Percentiles rank a stretch among this genome's conserved stretches.
Conservation (phyloP, 2,888 invertebrate genomes). For the Nomada fucata region DNA sequence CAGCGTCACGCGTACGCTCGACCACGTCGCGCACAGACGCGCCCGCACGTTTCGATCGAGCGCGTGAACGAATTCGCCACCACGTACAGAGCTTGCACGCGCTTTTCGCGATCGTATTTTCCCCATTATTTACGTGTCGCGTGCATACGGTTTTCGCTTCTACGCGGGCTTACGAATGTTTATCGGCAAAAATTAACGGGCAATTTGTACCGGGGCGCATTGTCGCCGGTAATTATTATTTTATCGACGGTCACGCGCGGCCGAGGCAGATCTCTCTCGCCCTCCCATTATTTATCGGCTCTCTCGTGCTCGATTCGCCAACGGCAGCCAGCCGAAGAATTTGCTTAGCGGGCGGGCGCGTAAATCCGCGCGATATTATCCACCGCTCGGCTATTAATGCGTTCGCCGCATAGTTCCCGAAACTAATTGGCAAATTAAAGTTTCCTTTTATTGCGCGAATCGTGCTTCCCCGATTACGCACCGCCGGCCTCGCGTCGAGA, state of each 20-base stretch:
- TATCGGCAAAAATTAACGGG: constrained; percentile 83
- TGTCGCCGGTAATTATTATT: constrained; percentile 81
- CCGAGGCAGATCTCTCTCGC: constrained; percentile 60
- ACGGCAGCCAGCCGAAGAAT: constrained; percentile 41
- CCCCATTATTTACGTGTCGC: constrained; percentile 76
- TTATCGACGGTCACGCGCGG: constrained; percentile 76
- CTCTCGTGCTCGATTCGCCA: constrained; percentile 53
- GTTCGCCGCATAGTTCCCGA: constrained; percentile 36
- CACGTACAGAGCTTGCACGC: constrained; percentile 39
- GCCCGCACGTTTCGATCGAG: background rate
- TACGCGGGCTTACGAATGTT: constrained; percentile 78
- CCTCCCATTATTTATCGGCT: constrained; percentile 70
- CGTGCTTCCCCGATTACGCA: background rate
- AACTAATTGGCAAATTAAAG: constrained; percentile 31
- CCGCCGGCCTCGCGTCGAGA: background rate
- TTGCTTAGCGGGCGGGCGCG: constrained; percentile 45
- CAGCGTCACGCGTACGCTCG: constrained; percentile 31
- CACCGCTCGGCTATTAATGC: constrained; percentile 36
- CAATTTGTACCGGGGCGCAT: constrained; percentile 78
- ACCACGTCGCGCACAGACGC: background rate
- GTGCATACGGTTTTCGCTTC: constrained; percentile 75
- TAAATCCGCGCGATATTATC: constrained; percentile 56
- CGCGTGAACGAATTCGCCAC: background rate
- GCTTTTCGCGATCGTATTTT: constrained; percentile 72
- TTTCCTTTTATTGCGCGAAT: constrained; percentile 1